Conservation (phyloP, 2,797 vertebrate genomes). For the Cuculus canorus region DNA sequence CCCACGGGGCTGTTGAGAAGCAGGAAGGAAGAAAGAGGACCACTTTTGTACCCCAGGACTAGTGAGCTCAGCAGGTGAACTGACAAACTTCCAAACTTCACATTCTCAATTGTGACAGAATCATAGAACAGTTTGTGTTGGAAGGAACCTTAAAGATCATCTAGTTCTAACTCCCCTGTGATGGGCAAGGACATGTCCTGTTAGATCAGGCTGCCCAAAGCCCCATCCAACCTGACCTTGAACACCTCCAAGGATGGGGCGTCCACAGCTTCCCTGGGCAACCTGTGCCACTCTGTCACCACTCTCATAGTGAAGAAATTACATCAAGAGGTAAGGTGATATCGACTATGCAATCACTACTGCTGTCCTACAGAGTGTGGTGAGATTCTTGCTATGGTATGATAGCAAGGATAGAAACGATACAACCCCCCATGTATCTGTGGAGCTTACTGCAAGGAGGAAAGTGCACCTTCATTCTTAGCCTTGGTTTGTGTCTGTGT, state of each 20-base stretch:
- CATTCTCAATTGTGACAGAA: neutral
- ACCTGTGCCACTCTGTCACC: too few relatives aligned
- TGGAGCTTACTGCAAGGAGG: neutral
- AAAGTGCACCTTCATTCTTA: fast-evolving
- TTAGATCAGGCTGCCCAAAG: too few relatives aligned
- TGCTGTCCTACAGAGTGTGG: neutral
- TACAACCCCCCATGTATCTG: neutral
- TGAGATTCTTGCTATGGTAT: neutral
- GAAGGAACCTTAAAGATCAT: too few relatives aligned
- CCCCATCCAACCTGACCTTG: too few relatives aligned
- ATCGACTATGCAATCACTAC: fast-evolving
- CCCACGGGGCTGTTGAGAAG: neutral
- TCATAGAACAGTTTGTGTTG: too few relatives aligned
- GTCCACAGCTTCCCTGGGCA: too few relatives aligned
- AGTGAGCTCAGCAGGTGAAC: neutral
- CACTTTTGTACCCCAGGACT: neutral
- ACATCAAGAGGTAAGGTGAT: neutral
- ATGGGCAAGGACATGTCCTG: too few relatives aligned
- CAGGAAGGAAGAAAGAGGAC: neutral
- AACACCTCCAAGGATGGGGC: too few relatives aligned
- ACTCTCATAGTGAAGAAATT: too few relatives aligned
- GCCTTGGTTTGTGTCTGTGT: neutral
- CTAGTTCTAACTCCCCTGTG: too few relatives aligned
- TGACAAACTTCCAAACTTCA: neutral
- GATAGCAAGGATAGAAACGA: neutral